A percentile compares a stretch with the other conserved stretches of the same genome.
phyloP scores from a whole-genome alignment of 2,113 vertebrate species.

The Tenebrosternarchus preto region DNA sequence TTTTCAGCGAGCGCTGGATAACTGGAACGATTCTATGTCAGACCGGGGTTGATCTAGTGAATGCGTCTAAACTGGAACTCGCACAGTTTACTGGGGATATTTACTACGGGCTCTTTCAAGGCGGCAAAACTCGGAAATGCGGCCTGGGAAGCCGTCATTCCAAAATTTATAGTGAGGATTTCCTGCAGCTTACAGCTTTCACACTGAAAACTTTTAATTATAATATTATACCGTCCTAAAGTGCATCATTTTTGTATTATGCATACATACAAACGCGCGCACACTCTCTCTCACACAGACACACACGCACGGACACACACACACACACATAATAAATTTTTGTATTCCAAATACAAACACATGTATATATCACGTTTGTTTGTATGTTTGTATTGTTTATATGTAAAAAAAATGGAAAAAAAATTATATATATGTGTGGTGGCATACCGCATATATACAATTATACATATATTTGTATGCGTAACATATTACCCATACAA shows the following conservation, averaged over 20 bases:
- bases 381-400: no score
- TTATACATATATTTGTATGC: no score
- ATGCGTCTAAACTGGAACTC: slow-evolving; percentile 87
- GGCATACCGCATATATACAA: no score
- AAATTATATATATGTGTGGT: no score
- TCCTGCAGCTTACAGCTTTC: not conserved
- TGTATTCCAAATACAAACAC: no score
- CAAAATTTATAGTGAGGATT: slow-evolving; percentile 84
- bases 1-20: slow-evolving; percentile 87
- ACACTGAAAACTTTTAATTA: not conserved
- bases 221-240: not conserved
- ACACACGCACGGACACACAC: no score
- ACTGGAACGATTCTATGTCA: slow-evolving; percentile 89
- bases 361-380: no score
- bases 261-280: no score
- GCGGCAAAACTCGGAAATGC: slow-evolving; percentile 87
- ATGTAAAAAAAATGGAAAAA: no score
- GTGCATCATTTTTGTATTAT: not conserved
- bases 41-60: slow-evolving; percentile 92
- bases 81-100: slow-evolving; percentile 90
- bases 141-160: slow-evolving; percentile 84
- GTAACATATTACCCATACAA: no score
- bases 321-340: no score
- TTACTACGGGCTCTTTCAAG: slow-evolving; percentile 90
- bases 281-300: no score